Conservation (phyloP, 1,140 invertebrate genomes). For the Ditylenchus dipsaci region DNA sequence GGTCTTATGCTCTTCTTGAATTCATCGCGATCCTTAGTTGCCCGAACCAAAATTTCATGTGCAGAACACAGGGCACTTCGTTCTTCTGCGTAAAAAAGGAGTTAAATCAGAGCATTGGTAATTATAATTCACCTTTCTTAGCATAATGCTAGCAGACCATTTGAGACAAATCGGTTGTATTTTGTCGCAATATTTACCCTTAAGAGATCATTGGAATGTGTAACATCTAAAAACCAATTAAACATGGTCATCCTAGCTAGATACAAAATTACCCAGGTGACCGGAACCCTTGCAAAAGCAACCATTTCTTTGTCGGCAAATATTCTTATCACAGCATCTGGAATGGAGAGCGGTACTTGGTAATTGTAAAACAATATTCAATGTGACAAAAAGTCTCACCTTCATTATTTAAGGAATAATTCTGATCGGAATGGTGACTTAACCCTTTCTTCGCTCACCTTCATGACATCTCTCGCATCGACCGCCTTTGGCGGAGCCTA, state of each 20-base stretch:
- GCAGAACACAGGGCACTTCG: constrained; percentile 34
- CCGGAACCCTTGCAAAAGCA: constrained; percentile 40
- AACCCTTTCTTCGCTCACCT: no score
- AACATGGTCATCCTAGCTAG: neutral
- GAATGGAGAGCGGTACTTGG: constrained; percentile 38
- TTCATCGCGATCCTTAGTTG: constrained; percentile 8
- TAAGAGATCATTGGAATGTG: constrained; percentile 15
- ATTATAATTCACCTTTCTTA: neutral
- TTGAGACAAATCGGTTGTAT: constrained; percentile 35
- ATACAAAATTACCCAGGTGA: constrained; percentile 26
- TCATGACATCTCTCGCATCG: no score
- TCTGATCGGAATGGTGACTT: no score
- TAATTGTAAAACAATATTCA: no score
- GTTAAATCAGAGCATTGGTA: neutral
- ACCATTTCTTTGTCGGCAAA: constrained; percentile 34
- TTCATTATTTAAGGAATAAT: no score
- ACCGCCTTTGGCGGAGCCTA: no score
- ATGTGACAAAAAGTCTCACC: no score
- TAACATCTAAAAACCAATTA: constrained; percentile 12
- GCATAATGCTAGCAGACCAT: constrained; percentile 26
- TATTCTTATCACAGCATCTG: constrained; percentile 46
- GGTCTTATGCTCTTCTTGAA: constrained; percentile 19
- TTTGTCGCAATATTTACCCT: constrained; percentile 32
- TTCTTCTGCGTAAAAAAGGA: constrained; percentile 26
- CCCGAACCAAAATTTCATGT: constrained; percentile 42